Percentiles rank a stretch among this genome's conserved stretches.
phyloP scores from a whole-genome alignment of 2,113 vertebrate genomes.

The Oreochromis niloticus region DNA sequence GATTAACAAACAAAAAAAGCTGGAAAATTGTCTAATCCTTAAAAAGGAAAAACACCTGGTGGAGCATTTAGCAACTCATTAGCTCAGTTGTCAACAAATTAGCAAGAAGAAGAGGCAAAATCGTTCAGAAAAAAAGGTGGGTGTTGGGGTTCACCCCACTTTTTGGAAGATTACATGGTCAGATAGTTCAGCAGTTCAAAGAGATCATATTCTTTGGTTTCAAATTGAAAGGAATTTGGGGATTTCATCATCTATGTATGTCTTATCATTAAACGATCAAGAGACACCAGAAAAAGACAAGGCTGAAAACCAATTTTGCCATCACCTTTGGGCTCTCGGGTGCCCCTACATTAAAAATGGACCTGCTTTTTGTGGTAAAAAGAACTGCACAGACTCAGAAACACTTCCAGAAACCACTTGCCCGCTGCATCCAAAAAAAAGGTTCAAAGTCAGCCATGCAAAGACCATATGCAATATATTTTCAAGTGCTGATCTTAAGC shows the following conservation, averaged over 20 bases:
- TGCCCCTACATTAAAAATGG: not conserved
- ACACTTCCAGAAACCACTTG: not conserved
- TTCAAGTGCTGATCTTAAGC: not conserved
- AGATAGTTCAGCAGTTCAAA: not conserved
- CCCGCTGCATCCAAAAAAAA: accelerated
- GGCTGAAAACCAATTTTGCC: not conserved
- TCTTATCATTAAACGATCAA: not conserved
- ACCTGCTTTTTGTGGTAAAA: not conserved
- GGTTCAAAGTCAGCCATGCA: not conserved
- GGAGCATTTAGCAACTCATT: not conserved
- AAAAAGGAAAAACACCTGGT: not conserved
- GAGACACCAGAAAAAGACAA: not conserved
- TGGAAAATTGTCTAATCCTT: not conserved
- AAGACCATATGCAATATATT: not conserved
- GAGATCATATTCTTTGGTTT: not conserved
- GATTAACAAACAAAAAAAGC: not conserved
- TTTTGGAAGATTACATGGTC: not conserved
- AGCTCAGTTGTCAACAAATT: not conserved
- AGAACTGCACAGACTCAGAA: not conserved
- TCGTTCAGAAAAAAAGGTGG: not conserved
- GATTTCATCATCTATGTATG: not conserved
- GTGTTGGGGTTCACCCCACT: not conserved
- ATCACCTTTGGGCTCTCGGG: not conserved
- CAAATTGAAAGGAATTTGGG: not conserved
- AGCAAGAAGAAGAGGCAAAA: not conserved